A percentile compares a stretch with the other conserved stretches of the same genome.
Conservation (phyloP, 2,113 vertebrate genomes). For the Semnornis frantzii region DNA sequence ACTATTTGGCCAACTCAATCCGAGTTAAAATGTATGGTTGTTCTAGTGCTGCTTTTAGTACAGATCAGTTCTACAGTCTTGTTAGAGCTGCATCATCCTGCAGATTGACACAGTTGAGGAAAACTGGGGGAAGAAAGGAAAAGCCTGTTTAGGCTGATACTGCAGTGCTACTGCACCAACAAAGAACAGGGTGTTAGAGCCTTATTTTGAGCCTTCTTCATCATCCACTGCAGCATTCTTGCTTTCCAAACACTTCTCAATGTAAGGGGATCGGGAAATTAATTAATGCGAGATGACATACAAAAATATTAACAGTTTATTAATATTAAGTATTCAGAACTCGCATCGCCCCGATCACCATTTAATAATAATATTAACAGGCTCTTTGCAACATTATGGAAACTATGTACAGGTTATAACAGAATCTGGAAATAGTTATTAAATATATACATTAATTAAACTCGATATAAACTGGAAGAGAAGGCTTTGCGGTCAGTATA, state of each 20-base stretch:
- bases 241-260: not conserved
- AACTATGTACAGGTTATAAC: too few relatives aligned
- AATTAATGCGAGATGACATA: too few relatives aligned
- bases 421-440: too few relatives aligned
- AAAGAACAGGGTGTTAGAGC: not conserved
- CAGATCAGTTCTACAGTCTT: not conserved
- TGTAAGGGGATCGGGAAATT: too few relatives aligned
- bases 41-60: not conserved
- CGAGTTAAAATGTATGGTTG: not conserved
- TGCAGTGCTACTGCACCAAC: rapidly evolving
- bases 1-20: not conserved
- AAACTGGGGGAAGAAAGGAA: not conserved
- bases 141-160: not conserved
- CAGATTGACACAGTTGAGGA: not conserved
- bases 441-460: too few relatives aligned
- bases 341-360: too few relatives aligned
- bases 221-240: not conserved
- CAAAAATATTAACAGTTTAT: too few relatives aligned
- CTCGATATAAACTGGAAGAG: too few relatives aligned
- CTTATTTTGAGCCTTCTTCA: not conserved
- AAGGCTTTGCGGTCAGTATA: too few relatives aligned
- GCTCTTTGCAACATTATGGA: too few relatives aligned
- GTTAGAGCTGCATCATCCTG: not conserved
- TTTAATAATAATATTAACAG: too few relatives aligned
- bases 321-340: too few relatives aligned